A percentile compares a stretch with the other conserved stretches of the same genome.
These are phyloP conservation scores for Trypoxylon attenuatum DNA, from an alignment of 2,888 invertebrate genomes.

Conservation along the genomic window DNA sequence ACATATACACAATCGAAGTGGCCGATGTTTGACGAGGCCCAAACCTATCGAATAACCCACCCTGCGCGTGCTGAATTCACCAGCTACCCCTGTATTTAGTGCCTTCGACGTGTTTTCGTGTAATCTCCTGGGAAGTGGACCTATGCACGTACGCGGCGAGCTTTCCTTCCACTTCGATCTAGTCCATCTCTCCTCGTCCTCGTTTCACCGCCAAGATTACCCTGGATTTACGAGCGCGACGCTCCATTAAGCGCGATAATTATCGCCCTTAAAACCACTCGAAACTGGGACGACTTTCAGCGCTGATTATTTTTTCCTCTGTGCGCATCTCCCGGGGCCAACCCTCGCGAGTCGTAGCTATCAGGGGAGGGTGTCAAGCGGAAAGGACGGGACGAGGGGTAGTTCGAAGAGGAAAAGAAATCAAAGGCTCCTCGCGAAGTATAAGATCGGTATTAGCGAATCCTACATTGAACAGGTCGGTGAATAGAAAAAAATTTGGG, in stretches of 20 bases:
- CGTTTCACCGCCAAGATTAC: background rate
- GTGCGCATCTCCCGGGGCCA: too few species aligned
- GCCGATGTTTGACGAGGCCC: slow-evolving; percentile 40
- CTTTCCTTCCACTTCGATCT: slow-evolving; percentile 14
- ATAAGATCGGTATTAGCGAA: slow-evolving; percentile 10
- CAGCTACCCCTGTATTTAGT: slow-evolving; percentile 40
- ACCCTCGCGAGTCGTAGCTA: too few species aligned
- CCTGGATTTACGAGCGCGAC: background rate
- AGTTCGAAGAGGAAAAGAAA: background rate
- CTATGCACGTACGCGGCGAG: slow-evolving; percentile 45
- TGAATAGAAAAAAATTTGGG: slow-evolving; percentile 26
- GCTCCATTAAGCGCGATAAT: background rate
- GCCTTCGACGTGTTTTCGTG: slow-evolving; percentile 49
- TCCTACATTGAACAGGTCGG: background rate
- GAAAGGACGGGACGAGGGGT: too few species aligned
- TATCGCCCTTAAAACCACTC: background rate
- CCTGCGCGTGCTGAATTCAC: slow-evolving; percentile 39
- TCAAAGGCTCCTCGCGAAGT: background rate
- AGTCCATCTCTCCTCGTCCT: background rate
- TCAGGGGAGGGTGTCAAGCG: too few species aligned
- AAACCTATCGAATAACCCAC: slow-evolving; percentile 43
- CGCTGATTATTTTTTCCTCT: background rate
- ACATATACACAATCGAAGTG: slow-evolving; percentile 31
- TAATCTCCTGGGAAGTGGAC: slow-evolving; percentile 41
- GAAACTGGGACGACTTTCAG: background rate